Conservation (phyloP, 2,888 invertebrate species). For the Volucella inanis region DNA sequence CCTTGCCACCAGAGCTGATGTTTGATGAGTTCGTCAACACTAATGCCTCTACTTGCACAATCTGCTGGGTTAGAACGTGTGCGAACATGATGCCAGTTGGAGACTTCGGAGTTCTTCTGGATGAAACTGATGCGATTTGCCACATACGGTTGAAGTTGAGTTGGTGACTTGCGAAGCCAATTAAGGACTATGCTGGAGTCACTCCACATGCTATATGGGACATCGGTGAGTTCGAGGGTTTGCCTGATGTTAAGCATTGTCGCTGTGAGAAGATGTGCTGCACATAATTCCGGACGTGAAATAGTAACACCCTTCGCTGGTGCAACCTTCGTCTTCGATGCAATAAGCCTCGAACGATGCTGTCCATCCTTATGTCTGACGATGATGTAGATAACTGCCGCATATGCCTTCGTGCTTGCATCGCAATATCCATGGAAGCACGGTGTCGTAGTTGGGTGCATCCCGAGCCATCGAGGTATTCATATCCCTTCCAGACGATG, state of each 20-base stretch:
- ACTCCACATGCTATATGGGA: not conserved
- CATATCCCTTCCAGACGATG: slow-evolving; percentile 18
- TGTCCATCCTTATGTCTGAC: slow-evolving; percentile 24
- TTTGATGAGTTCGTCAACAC: not conserved
- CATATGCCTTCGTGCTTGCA: slow-evolving; percentile 23
- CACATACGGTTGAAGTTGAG: no score
- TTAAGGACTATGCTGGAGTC: not conserved
- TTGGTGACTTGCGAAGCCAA: no score
- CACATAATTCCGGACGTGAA: not conserved
- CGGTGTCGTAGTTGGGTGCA: not conserved
- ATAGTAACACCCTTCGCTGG: slow-evolving; percentile 12
- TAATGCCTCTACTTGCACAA: slow-evolving; percentile 28
- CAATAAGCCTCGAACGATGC: slow-evolving; percentile 12
- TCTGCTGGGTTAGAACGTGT: slow-evolving; percentile 26
- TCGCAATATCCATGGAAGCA: slow-evolving; percentile 43
- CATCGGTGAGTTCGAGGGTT: not conserved
- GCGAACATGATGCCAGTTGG: slow-evolving; percentile 27
- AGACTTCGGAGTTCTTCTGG: no score
- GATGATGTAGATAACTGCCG: no score
- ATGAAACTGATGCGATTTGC: no score
- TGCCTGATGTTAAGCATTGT: not conserved
- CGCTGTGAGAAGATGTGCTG: not conserved
- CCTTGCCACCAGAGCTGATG: slow-evolving; percentile 26
- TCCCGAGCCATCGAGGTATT: slow-evolving; percentile 53
- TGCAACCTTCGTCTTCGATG: slow-evolving; percentile 43